Conservation (phyloP, 92 coral and sea anemone genomes). For the Umimayanthus kanabou region DNA sequence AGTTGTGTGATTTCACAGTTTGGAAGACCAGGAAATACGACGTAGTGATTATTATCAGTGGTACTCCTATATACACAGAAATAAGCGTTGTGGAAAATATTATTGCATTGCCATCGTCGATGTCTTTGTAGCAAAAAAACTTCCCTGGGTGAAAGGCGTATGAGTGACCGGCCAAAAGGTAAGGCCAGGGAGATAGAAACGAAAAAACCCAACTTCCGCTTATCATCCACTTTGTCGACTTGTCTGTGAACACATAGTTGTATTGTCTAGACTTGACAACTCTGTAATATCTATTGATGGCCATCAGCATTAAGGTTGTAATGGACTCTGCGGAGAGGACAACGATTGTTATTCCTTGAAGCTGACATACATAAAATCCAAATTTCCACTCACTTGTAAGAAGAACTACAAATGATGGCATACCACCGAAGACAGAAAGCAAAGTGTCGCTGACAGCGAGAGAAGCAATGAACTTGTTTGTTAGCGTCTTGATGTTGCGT, state of each 20-base stretch:
- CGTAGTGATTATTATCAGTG: background rate
- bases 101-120: background rate
- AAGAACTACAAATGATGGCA: background rate
- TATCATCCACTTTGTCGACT: slow-evolving; percentile 4
- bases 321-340: background rate
- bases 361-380: background rate
- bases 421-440: background rate
- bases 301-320: background rate
- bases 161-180: background rate
- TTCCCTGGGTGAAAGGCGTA: slow-evolving; percentile 7
- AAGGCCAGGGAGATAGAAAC: background rate
- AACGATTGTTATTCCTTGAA: slow-evolving; percentile 9
- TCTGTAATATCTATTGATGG: slow-evolving; percentile 5
- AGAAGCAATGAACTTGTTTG: slow-evolving; percentile 1
- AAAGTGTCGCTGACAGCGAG: background rate
- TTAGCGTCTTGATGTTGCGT: background rate
- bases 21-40: background rate
- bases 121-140: slow-evolving; percentile 4
- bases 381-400: slow-evolving; percentile 9
- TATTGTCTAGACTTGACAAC: slow-evolving; percentile 1
- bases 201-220: slow-evolving; percentile 12
- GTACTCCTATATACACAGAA: background rate
- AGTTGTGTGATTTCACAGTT: background rate
- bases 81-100: background rate
- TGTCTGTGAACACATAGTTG: background rate